Evolutionary conservation across 2,797 vertebrate species (phyloP), one percentile per base, ranked within the genome.

Genomic region (Pagetopsis macropterus): DNA sequence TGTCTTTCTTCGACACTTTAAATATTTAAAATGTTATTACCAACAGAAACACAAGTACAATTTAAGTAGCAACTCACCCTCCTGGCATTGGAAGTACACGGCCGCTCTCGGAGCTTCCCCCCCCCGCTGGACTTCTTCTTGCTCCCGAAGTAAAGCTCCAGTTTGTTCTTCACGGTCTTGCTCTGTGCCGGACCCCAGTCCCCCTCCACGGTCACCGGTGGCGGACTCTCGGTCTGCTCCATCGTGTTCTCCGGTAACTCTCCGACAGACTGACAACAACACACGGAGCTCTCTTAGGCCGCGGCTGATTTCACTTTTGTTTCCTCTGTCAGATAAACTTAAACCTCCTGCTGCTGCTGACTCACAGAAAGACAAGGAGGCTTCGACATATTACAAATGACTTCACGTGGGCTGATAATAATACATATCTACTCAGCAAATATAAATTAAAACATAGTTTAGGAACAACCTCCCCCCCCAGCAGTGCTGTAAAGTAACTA

Each of bases 81-180:
- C 79, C 13, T 70, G 33, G 0, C 77, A 79, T 12, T 43, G 66
- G 79, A 95, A 95, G 51, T 27, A 51, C 1, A 95, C 84, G 0
- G 52, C 76, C 0, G 89, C 92, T 10, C 41, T 80, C 6, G 70
- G 50, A 0, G 61, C 64, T 46, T 23, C 73, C 3, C 94, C 6
- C 93, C 93, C 0, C 94, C 94, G 9, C 75, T 19, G 0, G 93
- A 93, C 64, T 81, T 92, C 83, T 70, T 94, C 76, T 57, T 90
- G 75, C 90, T 95, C 77, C 88, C 87, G 82, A 95, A 95, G 65
- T 94, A 88, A 19, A 93, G 70, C 1, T 91, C 84, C 19, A 95
- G 91, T 67, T 94, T 95, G 73, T 85, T 90, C 44, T 52, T 82
- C 4, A 89, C 0, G 40, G 52, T 71, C 66, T 59, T 85, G 17